Conservation (phyloP, 2,797 vertebrate genomes). For the Xiphophorus birchmanni region DNA sequence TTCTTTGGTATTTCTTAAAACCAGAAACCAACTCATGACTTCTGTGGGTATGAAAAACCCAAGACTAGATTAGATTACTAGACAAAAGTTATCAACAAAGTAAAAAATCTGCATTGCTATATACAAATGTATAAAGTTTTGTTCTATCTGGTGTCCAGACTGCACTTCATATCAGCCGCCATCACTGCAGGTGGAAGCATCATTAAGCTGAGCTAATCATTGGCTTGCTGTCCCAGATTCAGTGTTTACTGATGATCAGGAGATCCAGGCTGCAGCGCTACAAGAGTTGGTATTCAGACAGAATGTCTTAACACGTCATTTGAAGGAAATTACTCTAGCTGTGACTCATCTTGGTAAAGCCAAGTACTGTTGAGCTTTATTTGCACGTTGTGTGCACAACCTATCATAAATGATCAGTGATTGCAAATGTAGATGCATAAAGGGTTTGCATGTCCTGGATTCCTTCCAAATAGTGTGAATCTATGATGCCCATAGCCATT, state of each 20-base stretch:
- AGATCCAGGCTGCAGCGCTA: constrained; percentile 10
- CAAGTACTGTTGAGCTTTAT: neutral
- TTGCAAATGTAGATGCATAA: neutral
- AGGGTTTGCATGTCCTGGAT: neutral
- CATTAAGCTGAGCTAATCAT: constrained; percentile 53
- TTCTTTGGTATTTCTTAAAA: neutral
- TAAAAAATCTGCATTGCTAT: neutral
- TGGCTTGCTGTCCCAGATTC: constrained; percentile 48
- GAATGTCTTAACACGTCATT: constrained; percentile 1
- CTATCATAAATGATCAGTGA: neutral
- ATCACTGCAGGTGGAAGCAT: constrained; percentile 11
- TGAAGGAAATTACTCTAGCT: constrained; percentile 3
- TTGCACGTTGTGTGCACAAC: neutral
- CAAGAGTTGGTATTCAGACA: neutral
- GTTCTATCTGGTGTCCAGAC: neutral
- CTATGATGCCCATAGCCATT: neutral
- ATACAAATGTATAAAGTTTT: neutral
- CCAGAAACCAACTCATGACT: neutral
- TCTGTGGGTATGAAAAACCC: neutral
- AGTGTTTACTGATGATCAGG: constrained; percentile 34
- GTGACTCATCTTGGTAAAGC: neutral
- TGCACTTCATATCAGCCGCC: neutral
- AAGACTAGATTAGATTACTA: neutral
- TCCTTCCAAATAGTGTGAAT: neutral
- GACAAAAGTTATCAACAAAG: neutral